phyloP scores from a whole-genome alignment of 1,140 invertebrate genomes.

The Drosophila neocordata region DNA sequence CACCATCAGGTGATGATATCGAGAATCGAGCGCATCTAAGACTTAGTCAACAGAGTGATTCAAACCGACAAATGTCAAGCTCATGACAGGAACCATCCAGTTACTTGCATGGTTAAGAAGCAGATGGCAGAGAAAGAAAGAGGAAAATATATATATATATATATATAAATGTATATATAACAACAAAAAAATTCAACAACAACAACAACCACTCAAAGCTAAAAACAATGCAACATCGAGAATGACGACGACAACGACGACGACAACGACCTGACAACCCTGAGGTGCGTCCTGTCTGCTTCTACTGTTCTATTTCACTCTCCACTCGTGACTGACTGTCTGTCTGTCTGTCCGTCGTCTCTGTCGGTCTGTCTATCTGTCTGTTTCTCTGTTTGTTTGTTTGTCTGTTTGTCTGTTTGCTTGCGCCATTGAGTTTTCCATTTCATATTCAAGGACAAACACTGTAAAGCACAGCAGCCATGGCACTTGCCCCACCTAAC shows the following conservation, averaged over 20 bases:
- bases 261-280: constrained; percentile 56
- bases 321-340: too few species aligned
- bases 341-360: constrained; percentile 3
- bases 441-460: constrained; percentile 62
- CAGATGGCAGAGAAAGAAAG: not conserved
- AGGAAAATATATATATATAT: not conserved
- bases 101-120: constrained; percentile 14
- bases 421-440: constrained; percentile 57
- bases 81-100: constrained; percentile 10
- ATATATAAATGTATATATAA: too few species aligned
- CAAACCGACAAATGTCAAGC: not conserved
- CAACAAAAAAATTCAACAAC: not conserved
- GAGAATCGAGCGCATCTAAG: not conserved
- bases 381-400: constrained; percentile 22
- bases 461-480: not conserved
- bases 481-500: not conserved
- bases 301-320: not conserved
- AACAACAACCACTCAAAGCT: constrained; percentile 20
- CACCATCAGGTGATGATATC: constrained; percentile 8
- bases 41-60: not conserved
- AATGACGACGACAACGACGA: constrained; percentile 45
- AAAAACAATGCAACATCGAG: constrained; percentile 44
- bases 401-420: constrained; percentile 47
- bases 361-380: not conserved
- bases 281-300: constrained; percentile 46